Evolutionary conservation across 2,888 invertebrate genomes (phyloP).

Genomic region (Polydrusus cervinus): DNA sequence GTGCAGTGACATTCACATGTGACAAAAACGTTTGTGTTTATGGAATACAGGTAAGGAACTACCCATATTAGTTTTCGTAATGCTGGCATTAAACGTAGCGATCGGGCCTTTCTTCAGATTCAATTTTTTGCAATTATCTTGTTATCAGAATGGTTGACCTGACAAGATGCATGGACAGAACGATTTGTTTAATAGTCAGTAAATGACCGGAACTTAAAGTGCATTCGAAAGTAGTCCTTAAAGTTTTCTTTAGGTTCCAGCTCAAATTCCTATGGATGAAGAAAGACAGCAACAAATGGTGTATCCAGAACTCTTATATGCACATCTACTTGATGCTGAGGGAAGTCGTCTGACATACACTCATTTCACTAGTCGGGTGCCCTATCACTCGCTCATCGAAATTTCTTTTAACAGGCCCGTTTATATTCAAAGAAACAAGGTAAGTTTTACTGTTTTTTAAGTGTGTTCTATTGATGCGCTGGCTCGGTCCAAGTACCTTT

Average conservation of each 20-base stretch:
- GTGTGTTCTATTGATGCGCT: not conserved
- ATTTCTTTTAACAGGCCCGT: constrained; percentile 87
- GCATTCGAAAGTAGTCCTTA: not conserved
- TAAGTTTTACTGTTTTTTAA: constrained; percentile 60
- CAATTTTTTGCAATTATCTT: too few relatives aligned
- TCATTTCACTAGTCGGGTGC: constrained; percentile 85
- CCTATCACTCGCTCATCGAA: constrained; percentile 83
- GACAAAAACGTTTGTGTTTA: constrained; percentile 86
- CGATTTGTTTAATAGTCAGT: too few relatives aligned
- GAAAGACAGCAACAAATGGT: constrained; percentile 66
- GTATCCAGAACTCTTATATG: constrained; percentile 87
- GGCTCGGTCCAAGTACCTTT: too few relatives aligned
- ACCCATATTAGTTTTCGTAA: too few relatives aligned
- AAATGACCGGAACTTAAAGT: too few relatives aligned
- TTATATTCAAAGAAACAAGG: constrained; percentile 84
- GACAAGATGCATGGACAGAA: too few relatives aligned
- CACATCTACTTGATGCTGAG: constrained; percentile 86
- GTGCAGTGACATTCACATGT: constrained; percentile 86
- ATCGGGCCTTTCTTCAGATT: too few relatives aligned
- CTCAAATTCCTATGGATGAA: constrained; percentile 78
- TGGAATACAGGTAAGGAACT: constrained; percentile 76
- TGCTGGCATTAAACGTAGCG: too few relatives aligned
- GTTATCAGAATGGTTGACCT: too few relatives aligned
- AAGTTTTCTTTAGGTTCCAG: constrained; percentile 77
- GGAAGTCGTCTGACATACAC: constrained; percentile 87